Percentiles rank a stretch among this genome's conserved stretches.
Conservation (phyloP, 2,797 vertebrate species). For the Zenarchopterus dispar region DNA sequence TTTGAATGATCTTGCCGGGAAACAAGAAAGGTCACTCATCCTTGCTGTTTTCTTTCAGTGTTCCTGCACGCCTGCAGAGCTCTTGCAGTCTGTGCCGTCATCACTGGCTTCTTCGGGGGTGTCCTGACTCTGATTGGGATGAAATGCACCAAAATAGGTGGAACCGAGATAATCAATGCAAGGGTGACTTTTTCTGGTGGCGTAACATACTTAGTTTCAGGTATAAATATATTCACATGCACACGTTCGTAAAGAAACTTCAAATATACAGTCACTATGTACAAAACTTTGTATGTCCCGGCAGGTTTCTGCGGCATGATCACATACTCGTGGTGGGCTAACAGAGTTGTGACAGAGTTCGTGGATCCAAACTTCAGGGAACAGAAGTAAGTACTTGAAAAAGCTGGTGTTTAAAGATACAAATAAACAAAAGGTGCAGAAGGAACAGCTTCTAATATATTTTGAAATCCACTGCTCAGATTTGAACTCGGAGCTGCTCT, state of each 20-base stretch:
- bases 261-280: background rate
- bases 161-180: constrained; percentile 79
- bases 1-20: no score
- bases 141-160: constrained; percentile 88
- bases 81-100: constrained; percentile 78
- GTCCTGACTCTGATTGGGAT: constrained; percentile 85
- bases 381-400: constrained; percentile 76
- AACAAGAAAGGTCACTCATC: no score
- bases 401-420: background rate
- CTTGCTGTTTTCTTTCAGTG: constrained; percentile 48
- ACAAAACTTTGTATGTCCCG: background rate
- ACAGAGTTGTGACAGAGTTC: constrained; percentile 75
- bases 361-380: constrained; percentile 74
- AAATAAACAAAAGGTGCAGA: background rate
- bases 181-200: constrained; percentile 81
- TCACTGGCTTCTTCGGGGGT: constrained; percentile 83
- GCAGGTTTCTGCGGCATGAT: constrained; percentile 81
- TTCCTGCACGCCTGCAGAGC: constrained; percentile 82
- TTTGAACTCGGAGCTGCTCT: constrained; percentile 94
- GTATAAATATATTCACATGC: constrained; percentile 46
- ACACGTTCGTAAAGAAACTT: background rate
- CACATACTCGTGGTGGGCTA: constrained; percentile 80
- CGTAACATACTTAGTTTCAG: constrained; percentile 80
- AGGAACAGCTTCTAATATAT: background rate
- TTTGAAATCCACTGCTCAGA: constrained; percentile 72